These are phyloP conservation scores for Matsumurasca onukii DNA, from an alignment of 1,140 invertebrate species.

Conservation along the genomic window DNA sequence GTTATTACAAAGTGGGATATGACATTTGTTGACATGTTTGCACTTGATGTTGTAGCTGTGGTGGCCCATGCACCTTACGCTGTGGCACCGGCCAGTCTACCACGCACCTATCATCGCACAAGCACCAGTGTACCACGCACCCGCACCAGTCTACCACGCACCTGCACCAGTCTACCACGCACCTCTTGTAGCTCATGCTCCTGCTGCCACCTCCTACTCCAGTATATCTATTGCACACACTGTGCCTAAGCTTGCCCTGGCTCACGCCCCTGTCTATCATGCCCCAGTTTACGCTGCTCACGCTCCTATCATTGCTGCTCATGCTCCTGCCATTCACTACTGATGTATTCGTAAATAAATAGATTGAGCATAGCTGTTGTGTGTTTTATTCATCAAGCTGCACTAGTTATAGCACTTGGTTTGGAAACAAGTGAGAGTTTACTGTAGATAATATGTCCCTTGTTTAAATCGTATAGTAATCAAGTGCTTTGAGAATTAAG, in stretches of 20 bases:
- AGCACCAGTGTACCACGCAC: constrained; percentile 10
- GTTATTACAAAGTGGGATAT: not conserved
- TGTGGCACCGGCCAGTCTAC: too few species aligned
- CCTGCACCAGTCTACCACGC: constrained; percentile 2
- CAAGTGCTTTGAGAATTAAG: too few species aligned
- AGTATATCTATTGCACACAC: constrained; percentile 3
- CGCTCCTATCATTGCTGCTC: not conserved
- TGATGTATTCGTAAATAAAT: too few species aligned
- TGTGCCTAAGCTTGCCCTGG: not conserved
- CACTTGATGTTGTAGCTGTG: not conserved
- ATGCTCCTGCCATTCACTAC: constrained; percentile 11
- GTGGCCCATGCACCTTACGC: not conserved
- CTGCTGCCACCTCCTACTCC: constrained; percentile 19
- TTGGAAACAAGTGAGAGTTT: too few species aligned
- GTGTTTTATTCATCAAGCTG: too few species aligned
- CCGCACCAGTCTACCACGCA: not conserved
- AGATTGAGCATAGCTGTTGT: too few species aligned
- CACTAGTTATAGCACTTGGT: too few species aligned
- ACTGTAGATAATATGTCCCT: too few species aligned
- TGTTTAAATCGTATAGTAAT: too few species aligned
- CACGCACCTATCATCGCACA: not conserved
- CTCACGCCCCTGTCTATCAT: constrained; percentile 1
- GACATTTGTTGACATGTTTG: not conserved
- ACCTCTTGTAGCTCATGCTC: not conserved
- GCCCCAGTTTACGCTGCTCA: constrained; percentile 7